These are phyloP conservation scores for Sigmodon hispidus DNA, from an alignment of 2,113 vertebrate species.

Conservation along the genomic window DNA sequence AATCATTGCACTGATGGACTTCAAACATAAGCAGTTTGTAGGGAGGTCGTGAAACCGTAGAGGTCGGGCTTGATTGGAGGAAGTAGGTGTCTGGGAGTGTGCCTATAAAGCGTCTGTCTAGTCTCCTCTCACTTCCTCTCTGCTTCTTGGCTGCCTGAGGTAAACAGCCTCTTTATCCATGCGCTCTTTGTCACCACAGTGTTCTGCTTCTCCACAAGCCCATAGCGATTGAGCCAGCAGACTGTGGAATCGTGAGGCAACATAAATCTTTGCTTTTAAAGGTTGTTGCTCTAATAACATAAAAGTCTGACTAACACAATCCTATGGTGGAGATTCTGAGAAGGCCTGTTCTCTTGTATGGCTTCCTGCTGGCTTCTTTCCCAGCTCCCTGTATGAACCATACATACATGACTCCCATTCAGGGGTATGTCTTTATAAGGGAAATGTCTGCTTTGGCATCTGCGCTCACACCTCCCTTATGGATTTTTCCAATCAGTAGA, in stretches of 20 bases:
- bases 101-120: too few relatives aligned
- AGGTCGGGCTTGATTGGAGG: background rate
- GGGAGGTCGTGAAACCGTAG: background rate
- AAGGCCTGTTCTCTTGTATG: background rate
- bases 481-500: background rate
- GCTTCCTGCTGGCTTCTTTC: background rate
- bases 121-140: background rate
- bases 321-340: rapidly evolving
- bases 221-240: background rate
- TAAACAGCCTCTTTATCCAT: background rate
- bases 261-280: background rate
- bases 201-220: background rate
- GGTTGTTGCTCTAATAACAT: too few relatives aligned
- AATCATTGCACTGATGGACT: too few relatives aligned
- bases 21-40: background rate
- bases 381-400: background rate
- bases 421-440: rapidly evolving
- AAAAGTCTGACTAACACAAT: background rate
- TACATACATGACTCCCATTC: rapidly evolving
- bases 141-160: background rate
- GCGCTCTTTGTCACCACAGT: too few relatives aligned
- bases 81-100: background rate
- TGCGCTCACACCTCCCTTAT: background rate
- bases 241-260: background rate
- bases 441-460: background rate